A percentile compares a stretch with the other conserved stretches of the same genome.
These are phyloP conservation scores for Podilymbus podiceps DNA, from an alignment of 2,113 vertebrate species.

Conservation along the genomic window DNA sequence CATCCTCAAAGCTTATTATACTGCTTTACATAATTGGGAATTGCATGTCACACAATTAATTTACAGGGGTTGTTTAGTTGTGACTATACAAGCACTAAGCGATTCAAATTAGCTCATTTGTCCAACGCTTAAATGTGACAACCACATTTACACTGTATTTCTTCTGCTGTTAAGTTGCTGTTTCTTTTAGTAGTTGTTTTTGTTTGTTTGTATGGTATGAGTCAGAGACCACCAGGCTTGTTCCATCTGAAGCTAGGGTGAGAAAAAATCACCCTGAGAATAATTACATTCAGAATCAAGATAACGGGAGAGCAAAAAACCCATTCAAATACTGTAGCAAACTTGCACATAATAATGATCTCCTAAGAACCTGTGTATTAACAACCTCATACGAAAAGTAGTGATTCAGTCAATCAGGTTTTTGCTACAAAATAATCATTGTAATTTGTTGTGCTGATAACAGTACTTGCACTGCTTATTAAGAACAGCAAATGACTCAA, in stretches of 20 bases:
- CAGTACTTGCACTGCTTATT: slow-evolving; percentile 17
- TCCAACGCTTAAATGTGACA: slow-evolving; percentile 58
- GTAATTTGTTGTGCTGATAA: slow-evolving; percentile 41
- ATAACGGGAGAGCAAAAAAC: slow-evolving; percentile 7
- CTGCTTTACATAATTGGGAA: slow-evolving; percentile 54
- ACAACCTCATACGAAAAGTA: background rate
- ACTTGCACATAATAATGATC: background rate
- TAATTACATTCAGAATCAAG: slow-evolving; percentile 36
- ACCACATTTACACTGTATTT: slow-evolving; percentile 30
- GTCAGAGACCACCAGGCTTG: slow-evolving; percentile 62
- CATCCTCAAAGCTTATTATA: slow-evolving; percentile 57
- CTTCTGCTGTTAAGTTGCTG: background rate
- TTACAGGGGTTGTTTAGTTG: slow-evolving; percentile 46
- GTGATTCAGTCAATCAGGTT: slow-evolving; percentile 24
- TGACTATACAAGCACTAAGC: slow-evolving; percentile 23
- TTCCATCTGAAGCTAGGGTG: slow-evolving; percentile 29
- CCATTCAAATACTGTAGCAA: background rate
- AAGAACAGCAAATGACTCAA: slow-evolving; percentile 1
- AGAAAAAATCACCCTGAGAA: slow-evolving; percentile 26
- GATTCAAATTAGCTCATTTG: slow-evolving; percentile 60
- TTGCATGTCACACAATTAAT: slow-evolving; percentile 51
- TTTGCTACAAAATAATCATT: slow-evolving; percentile 45
- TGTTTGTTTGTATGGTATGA: slow-evolving; percentile 44
- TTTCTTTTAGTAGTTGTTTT: slow-evolving; percentile 20
- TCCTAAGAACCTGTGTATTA: slow-evolving; percentile 30